Percentiles rank a stretch among this genome's conserved stretches.
phyloP scores from a whole-genome alignment of 1,140 invertebrate genomes.

The Saxidomus purpurata region DNA sequence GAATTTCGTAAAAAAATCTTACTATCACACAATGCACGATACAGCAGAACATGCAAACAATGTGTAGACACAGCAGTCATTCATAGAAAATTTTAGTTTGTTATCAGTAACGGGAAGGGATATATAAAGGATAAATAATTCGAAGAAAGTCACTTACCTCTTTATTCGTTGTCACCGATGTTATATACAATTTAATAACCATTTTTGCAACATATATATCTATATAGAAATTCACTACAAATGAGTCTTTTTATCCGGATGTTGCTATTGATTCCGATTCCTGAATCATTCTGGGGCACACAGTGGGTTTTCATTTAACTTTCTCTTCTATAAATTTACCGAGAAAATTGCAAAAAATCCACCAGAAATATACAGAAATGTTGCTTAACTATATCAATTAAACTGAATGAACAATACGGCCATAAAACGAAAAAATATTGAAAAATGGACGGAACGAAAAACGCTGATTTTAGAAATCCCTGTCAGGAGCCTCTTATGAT shows the following conservation, averaged over 20 bases:
- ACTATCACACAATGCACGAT: no score
- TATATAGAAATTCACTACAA: background rate
- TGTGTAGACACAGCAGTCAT: no score
- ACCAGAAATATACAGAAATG: no score
- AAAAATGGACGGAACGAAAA: background rate
- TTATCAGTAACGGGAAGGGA: no score
- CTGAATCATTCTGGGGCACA: background rate
- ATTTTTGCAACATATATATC: constrained; percentile 20
- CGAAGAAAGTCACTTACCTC: constrained; percentile 23
- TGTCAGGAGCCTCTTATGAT: background rate
- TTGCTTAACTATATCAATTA: no score
- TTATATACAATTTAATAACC: constrained; percentile 54
- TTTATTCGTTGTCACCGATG: constrained; percentile 51
- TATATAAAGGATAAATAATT: background rate
- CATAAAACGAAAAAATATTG: no score
- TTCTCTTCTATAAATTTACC: background rate
- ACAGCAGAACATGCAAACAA: no score
- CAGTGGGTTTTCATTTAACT: background rate
- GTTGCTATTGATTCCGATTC: constrained; percentile 5
- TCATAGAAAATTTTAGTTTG: no score
- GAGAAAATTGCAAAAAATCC: background rate
- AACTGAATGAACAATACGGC: no score
- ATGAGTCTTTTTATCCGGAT: constrained; percentile 6
- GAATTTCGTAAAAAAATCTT: no score
- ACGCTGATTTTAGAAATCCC: background rate